phyloP scores from a whole-genome alignment of 2,113 vertebrate species.

The Myanophis thanlyinensis region DNA sequence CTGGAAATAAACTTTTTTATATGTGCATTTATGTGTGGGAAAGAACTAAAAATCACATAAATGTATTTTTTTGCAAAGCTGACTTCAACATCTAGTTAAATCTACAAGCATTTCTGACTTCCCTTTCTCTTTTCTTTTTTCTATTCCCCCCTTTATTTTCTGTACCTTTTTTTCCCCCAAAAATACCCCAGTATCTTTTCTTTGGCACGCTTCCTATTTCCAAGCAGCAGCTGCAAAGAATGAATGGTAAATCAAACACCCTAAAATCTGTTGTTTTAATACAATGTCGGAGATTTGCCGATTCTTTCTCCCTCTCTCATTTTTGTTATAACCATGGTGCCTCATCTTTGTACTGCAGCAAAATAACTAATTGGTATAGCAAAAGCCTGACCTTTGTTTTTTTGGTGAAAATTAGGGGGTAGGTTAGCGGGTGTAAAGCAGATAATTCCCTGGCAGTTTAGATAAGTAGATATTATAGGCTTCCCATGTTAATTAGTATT shows the following conservation, averaged over 20 bases:
- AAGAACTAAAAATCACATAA: background rate
- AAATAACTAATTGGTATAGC: slow-evolving; percentile 66
- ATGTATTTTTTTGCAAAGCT: background rate
- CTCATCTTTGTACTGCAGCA: slow-evolving; percentile 53
- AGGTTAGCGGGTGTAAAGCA: slow-evolving; percentile 52
- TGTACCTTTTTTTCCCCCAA: slow-evolving; percentile 47
- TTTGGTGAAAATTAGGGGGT: slow-evolving; percentile 43
- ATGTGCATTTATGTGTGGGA: background rate
- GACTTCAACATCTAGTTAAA: slow-evolving; percentile 52
- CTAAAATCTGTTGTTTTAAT: slow-evolving; percentile 83
- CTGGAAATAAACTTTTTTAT: background rate
- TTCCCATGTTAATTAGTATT: slow-evolving; percentile 51
- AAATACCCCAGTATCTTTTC: slow-evolving; percentile 58
- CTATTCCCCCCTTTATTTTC: background rate
- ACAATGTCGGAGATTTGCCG: slow-evolving; percentile 81
- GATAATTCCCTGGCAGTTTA: slow-evolving; percentile 59
- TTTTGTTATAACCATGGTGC: slow-evolving; percentile 62
- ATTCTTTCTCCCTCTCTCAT: slow-evolving; percentile 62
- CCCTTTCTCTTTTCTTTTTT: background rate
- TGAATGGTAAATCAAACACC: slow-evolving; percentile 86
- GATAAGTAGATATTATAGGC: slow-evolving; percentile 59
- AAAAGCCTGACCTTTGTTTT: slow-evolving; percentile 49
- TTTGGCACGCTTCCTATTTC: slow-evolving; percentile 77
- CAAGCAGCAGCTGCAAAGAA: slow-evolving; percentile 76
- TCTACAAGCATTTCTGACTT: slow-evolving; percentile 60